Conservation (phyloP, 2,888 invertebrate species). For the Empis stercorea region DNA sequence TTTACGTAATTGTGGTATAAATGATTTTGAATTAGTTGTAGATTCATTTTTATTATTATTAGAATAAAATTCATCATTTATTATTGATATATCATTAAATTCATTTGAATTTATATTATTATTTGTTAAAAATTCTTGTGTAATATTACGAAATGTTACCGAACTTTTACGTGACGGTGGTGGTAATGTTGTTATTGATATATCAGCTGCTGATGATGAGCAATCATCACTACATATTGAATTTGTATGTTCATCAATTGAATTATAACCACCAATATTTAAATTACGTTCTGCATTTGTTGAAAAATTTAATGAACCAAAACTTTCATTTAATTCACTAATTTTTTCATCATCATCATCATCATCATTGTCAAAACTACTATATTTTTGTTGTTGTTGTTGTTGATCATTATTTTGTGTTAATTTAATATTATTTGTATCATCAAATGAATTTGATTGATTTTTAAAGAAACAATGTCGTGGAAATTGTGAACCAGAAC, state of each 20-base stretch:
- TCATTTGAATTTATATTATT: no score
- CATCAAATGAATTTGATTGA: slow-evolving; percentile 19
- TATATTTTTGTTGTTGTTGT: slow-evolving; percentile 8
- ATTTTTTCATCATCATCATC: background rate
- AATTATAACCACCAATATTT: slow-evolving; percentile 3
- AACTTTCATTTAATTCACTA: slow-evolving; percentile 14
- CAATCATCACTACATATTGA: slow-evolving; percentile 26
- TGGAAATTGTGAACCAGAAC: slow-evolving; percentile 34
- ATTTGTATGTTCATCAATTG: slow-evolving; percentile 15
- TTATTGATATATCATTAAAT: no score
- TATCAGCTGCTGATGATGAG: slow-evolving; percentile 21
- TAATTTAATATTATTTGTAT: slow-evolving; percentile 8
- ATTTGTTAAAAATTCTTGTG: no score
- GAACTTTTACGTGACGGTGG: slow-evolving; percentile 31
- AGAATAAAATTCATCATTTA: slow-evolving; percentile 17
- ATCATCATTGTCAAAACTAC: slow-evolving; percentile 11
- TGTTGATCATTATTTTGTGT: slow-evolving; percentile 1
- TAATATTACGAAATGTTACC: slow-evolving; percentile 26
- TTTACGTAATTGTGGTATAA: slow-evolving; percentile 1
- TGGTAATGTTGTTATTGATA: slow-evolving; percentile 14
- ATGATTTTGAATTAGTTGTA: slow-evolving; percentile 1
- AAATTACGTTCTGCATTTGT: slow-evolving; percentile 1
- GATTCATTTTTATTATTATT: slow-evolving; percentile 12
- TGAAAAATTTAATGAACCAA: slow-evolving; percentile 10
- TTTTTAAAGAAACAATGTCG: slow-evolving; percentile 33